Base-by-base conservation (phyloP, 2,113 vertebrate genomes). In the Prunella himalayana region DNA sequence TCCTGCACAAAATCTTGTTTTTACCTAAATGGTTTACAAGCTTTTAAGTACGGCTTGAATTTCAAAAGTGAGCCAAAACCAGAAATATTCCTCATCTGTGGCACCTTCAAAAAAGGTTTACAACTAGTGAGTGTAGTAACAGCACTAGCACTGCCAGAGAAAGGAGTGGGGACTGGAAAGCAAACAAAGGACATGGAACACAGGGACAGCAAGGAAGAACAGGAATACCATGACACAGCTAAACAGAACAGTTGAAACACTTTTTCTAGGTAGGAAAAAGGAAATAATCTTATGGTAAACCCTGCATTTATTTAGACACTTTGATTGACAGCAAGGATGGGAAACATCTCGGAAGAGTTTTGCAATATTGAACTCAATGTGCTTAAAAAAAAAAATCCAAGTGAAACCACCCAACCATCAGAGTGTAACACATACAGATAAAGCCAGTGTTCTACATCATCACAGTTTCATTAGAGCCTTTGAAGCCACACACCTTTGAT, bases 401-500 rank as follows among this genome's bases (percentile, higher is more conserved):
- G 49, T 4, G 17, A 65, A 77, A 63, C 16, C 23, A 81, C 30
- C 12, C n/a, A 54, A 14, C 50, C 53, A 81, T n/a, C 69, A 86
- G 31, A 45, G 51, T 82, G 49, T n/a, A 61, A 42, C 30, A 23
- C 14, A 59, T 1, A 63, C 12, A 91, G 88, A 93, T 94, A 96
- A 96, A 93, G 30, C 20, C 68, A 86, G 30, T 44, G 31, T 31
- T 88, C 87, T 88, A 80, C 66, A 92, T 47, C 70, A 49, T 30
- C 63, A 83, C 49, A 27, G 35, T 41, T 88, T 83, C 88, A 81
- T 81, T 41, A 82, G 69, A 91, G 84, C 72, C 92, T 96, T 97
- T 97, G 97, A 97, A 96, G 94, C 42, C 39, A 78, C 0, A 1
- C 69, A 82, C 79, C 95, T 97, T 97, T 96, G 97, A 95, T 92